These are phyloP conservation scores for Clarias platycephalus DNA, from an alignment of 2,797 vertebrate genomes.

Conservation along the genomic window DNA sequence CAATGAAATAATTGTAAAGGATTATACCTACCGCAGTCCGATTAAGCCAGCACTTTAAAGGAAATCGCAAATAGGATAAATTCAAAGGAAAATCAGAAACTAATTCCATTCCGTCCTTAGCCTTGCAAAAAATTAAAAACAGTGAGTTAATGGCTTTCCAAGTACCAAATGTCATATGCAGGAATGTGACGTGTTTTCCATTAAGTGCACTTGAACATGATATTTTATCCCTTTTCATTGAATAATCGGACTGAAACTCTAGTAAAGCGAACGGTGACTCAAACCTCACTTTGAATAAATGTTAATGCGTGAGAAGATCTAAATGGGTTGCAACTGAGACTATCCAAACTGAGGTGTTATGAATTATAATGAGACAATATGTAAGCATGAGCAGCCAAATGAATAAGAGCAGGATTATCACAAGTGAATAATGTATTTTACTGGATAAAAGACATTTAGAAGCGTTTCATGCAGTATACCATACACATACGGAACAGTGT, in stretches of 20 bases:
- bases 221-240: slow-evolving; percentile 43
- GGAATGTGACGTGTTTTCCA: slow-evolving; percentile 50
- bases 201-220: slow-evolving; percentile 51
- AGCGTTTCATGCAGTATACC: slow-evolving; percentile 8
- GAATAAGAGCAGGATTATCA: slow-evolving; percentile 34
- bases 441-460: slow-evolving; percentile 25
- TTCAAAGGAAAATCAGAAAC: slow-evolving; percentile 61
- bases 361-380: slow-evolving; percentile 38
- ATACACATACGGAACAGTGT: slow-evolving; percentile 22
- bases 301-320: slow-evolving; percentile 51
- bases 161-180: slow-evolving; percentile 52
- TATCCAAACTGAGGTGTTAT: slow-evolving; percentile 59
- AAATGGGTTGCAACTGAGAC: slow-evolving; percentile 52
- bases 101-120: slow-evolving; percentile 45
- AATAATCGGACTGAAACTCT: slow-evolving; percentile 47
- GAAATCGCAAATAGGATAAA: slow-evolving; percentile 65
- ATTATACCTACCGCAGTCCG: slow-evolving; percentile 68
- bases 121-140: slow-evolving; percentile 33
- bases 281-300: slow-evolving; percentile 47
- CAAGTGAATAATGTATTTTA: slow-evolving; percentile 29
- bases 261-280: slow-evolving; percentile 46
- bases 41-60: slow-evolving; percentile 62
- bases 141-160: slow-evolving; percentile 49
- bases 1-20: slow-evolving; percentile 65
- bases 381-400: slow-evolving; percentile 22